phyloP scores from a whole-genome alignment of 2,888 invertebrate genomes.

The Microchrysa polita region DNA sequence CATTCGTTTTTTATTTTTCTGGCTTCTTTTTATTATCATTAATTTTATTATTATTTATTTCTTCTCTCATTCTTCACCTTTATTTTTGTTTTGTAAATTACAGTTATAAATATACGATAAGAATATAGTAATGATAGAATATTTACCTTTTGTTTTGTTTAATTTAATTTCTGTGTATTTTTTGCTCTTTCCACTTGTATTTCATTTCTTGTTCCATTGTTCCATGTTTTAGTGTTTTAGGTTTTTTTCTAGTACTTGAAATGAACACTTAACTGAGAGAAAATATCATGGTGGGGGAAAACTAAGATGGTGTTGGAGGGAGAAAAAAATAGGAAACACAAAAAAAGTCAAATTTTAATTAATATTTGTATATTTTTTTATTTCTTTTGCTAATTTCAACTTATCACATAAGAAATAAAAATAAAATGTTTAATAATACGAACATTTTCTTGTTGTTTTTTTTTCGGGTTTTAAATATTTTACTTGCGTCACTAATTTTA shows the following conservation, averaged over 20 bases:
- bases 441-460: neutral
- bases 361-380: neutral
- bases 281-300: no score
- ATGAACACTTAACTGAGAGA: no score
- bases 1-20: conserved; percentile 46
- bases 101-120: conserved; percentile 50
- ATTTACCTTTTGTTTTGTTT: conserved; percentile 25
- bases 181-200: conserved; percentile 3
- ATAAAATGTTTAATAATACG: neutral
- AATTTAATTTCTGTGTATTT: conserved; percentile 36
- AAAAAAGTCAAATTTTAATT: neutral
- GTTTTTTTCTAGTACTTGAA: no score
- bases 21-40: conserved; percentile 36
- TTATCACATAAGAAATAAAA: conserved; percentile 16
- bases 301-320: neutral
- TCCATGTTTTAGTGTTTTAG: neutral
- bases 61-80: conserved; percentile 36
- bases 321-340: neutral
- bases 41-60: no score
- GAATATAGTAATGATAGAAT: conserved; percentile 49
- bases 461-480: no score
- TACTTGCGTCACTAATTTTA: conserved; percentile 10
- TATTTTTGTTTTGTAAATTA: conserved; percentile 48
- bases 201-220: conserved; percentile 20
- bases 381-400: neutral